These are phyloP conservation scores for Centropyge bicolor DNA, from an alignment of 2,797 vertebrate species.

Conservation along the genomic window DNA sequence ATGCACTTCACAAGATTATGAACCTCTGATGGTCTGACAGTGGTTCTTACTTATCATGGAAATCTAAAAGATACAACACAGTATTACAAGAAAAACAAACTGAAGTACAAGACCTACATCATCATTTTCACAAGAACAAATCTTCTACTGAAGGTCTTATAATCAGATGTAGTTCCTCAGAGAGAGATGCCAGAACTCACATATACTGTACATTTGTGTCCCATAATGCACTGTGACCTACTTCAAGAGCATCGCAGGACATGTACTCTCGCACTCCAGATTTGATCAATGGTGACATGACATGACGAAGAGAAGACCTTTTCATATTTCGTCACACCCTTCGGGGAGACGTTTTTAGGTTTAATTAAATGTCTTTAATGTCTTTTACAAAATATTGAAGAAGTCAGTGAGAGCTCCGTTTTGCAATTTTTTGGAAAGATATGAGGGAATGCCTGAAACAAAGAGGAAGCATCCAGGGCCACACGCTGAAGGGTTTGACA, in stretches of 20 bases:
- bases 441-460: background rate
- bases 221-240: slow-evolving; percentile 20
- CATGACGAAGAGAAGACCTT: slow-evolving; percentile 33
- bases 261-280: background rate
- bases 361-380: slow-evolving; percentile 20
- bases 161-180: background rate
- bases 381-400: background rate
- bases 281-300: slow-evolving; percentile 28
- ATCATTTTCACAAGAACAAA: background rate
- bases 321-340: slow-evolving; percentile 11
- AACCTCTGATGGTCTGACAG: background rate
- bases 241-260: slow-evolving; percentile 15
- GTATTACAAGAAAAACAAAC: background rate
- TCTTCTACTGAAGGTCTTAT: background rate
- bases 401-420: background rate
- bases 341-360: slow-evolving; percentile 6
- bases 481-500: background rate
- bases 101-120: background rate
- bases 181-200: background rate
- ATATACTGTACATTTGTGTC: slow-evolving; percentile 4
- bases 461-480: background rate
- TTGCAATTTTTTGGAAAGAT: background rate
- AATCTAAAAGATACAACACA: background rate
- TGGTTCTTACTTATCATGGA: background rate
- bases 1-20: background rate